These are phyloP conservation scores for Sula dactylatra DNA, from an alignment of 2,113 vertebrate species.

Conservation along the genomic window DNA sequence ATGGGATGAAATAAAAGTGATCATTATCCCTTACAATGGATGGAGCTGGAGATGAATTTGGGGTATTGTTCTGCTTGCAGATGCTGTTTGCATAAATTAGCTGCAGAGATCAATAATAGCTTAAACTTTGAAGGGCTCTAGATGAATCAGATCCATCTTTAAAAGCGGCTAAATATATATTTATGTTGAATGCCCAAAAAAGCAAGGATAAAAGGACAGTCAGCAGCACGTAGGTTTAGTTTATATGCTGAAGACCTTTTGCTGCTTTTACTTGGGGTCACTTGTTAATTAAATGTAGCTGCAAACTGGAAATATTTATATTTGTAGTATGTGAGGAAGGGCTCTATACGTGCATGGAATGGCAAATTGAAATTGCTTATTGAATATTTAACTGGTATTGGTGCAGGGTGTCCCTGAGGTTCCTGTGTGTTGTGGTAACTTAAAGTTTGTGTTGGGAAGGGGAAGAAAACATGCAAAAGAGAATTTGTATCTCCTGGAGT, in stretches of 20 bases:
- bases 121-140: neutral
- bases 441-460: neutral
- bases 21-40: neutral
- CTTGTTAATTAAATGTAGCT: neutral
- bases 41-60: neutral
- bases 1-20: neutral
- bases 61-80: neutral
- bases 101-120: neutral
- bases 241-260: neutral
- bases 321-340: neutral
- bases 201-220: neutral
- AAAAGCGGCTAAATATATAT: neutral
- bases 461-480: neutral
- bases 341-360: fast-evolving
- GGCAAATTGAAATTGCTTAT: neutral
- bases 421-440: neutral
- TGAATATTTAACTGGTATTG: neutral
- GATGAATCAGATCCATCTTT: constrained; percentile 1
- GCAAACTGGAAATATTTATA: neutral
- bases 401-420: neutral
- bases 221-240: neutral
- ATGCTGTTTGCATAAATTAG: neutral
- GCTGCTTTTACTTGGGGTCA: neutral
- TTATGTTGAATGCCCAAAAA: neutral
- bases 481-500: neutral